A percentile compares a stretch with the other conserved stretches of the same genome.
Conservation (phyloP, 2,797 vertebrate species). For the Sebastes iracundus region DNA sequence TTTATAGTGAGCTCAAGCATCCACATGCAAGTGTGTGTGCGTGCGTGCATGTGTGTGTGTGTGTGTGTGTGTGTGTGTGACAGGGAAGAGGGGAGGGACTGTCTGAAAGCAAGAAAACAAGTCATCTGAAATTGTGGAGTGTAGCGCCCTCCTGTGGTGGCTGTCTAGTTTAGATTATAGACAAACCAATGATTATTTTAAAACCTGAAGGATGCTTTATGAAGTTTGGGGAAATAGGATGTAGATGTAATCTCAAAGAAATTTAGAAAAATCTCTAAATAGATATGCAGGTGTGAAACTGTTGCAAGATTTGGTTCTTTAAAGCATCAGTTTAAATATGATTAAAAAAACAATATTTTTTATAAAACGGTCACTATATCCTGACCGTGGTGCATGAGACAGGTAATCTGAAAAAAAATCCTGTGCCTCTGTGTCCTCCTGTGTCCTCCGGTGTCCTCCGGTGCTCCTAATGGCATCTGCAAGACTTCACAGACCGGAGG, state of each 20-base stretch:
- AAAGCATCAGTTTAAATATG: too few species aligned
- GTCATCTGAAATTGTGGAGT: constrained; percentile 9
- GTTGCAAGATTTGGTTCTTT: not conserved
- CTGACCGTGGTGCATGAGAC: too few species aligned
- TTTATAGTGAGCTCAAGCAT: constrained; percentile 24
- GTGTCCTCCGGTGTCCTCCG: too few species aligned
- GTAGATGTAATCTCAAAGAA: not conserved
- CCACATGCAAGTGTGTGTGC: not conserved
- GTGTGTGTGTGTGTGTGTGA: not conserved
- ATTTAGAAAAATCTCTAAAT: not conserved
- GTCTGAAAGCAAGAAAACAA: not conserved
- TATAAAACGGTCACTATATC: too few species aligned
- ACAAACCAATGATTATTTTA: not conserved
- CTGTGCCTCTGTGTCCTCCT: too few species aligned
- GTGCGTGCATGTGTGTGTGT: not conserved
- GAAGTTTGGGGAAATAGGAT: not conserved
- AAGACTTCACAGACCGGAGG: too few species aligned
- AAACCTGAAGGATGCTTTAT: not conserved
- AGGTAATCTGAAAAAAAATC: too few species aligned
- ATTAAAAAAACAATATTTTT: too few species aligned
- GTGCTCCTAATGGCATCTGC: too few species aligned
- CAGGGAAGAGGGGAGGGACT: not conserved
- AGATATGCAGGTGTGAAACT: not conserved
- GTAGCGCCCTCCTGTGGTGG: constrained; percentile 48
- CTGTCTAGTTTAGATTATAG: not conserved